Evolutionary conservation across 2,888 invertebrate genomes (phyloP).

Genomic region (Drosophila quinaria): DNA sequence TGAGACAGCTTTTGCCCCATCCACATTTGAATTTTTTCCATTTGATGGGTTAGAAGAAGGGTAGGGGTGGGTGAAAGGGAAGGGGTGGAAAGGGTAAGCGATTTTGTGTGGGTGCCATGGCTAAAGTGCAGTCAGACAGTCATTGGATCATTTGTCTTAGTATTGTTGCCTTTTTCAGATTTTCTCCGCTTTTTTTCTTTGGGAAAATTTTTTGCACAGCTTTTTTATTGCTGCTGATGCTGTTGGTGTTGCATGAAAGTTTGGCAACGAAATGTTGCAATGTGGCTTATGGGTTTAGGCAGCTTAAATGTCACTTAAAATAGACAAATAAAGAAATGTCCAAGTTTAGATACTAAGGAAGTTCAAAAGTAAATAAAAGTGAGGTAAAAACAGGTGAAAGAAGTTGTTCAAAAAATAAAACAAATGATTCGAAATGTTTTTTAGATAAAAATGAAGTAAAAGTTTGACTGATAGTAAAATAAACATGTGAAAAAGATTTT

Average conservation of each 20-base stretch:
- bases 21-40: constrained; percentile 43
- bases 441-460: not conserved
- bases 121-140: constrained; percentile 80
- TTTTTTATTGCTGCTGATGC: constrained; percentile 14
- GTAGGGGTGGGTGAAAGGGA: not conserved
- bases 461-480: not conserved
- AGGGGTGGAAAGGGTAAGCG: not conserved
- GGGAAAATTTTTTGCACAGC: constrained; percentile 23
- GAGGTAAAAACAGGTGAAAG: not conserved
- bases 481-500: not conserved
- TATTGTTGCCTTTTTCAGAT: constrained; percentile 67
- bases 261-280: constrained; percentile 38
- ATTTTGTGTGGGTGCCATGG: constrained; percentile 36
- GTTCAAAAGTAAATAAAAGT: constrained; percentile 3
- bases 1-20: constrained; percentile 51
- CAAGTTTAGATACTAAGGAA: constrained; percentile 13
- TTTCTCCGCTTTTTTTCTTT: constrained; percentile 20
- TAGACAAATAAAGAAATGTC: not conserved
- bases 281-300: constrained; percentile 54
- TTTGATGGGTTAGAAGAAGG: constrained; percentile 1
- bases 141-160: constrained; percentile 79
- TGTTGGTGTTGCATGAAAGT: constrained; percentile 50
- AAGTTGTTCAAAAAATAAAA: not conserved
- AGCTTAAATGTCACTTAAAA: constrained; percentile 52
- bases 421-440: constrained; percentile 3